phyloP scores from a whole-genome alignment of 2,113 vertebrate species.

The Capreolus pygargus region DNA sequence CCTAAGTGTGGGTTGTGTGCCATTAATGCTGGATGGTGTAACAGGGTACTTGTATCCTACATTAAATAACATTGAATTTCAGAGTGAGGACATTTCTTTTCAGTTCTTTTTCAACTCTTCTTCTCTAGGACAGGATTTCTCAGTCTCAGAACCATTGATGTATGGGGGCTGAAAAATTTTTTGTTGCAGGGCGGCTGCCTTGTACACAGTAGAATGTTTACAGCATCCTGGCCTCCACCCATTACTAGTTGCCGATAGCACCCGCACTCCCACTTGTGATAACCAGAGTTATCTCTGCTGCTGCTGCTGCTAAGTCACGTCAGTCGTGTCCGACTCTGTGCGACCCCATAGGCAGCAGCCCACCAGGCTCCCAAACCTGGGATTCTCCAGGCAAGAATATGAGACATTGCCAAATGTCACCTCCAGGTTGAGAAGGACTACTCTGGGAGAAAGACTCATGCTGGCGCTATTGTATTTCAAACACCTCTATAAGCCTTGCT shows the following conservation, averaged over 20 bases:
- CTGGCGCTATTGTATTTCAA: background rate
- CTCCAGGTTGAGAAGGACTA: background rate
- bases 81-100: background rate
- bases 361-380: too few relatives aligned
- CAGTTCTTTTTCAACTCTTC: background rate
- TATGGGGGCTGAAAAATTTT: background rate
- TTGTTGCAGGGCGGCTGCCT: background rate
- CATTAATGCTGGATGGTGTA: background rate
- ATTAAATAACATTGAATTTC: background rate
- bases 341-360: fast-evolving
- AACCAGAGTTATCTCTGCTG: background rate
- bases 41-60: background rate
- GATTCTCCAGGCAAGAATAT: background rate
- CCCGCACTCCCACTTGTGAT: background rate
- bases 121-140: background rate
- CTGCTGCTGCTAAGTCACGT: background rate
- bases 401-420: background rate
- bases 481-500: background rate
- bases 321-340: background rate
- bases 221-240: background rate
- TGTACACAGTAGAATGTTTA: background rate
- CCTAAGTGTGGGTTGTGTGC: background rate
- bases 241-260: background rate
- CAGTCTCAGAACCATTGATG: background rate
- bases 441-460: background rate